Evolutionary conservation across 1,140 invertebrate species (phyloP).

Genomic region (Penaeus japonicus): DNA sequence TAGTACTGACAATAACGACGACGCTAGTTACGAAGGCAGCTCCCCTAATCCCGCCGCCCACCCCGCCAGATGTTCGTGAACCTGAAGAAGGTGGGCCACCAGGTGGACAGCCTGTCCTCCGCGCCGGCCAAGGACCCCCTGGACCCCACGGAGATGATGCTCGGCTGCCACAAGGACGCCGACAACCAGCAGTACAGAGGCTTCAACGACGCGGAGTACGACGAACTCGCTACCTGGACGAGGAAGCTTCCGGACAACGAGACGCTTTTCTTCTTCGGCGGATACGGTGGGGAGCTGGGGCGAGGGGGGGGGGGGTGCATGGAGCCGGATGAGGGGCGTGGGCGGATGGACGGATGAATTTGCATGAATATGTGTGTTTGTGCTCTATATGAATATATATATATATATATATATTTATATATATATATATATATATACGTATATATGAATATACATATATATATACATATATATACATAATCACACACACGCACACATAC

Average conservation of each 20-base stretch:
- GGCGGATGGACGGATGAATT: background rate
- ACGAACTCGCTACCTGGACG: constrained; percentile 60
- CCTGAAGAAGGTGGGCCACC: constrained; percentile 30
- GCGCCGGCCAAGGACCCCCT: constrained; percentile 8
- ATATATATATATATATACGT: too few relatives aligned
- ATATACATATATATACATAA: background rate
- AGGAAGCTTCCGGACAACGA: constrained; percentile 47
- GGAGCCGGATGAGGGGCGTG: background rate
- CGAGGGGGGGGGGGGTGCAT: too few relatives aligned
- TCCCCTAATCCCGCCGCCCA: background rate
- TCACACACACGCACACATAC: background rate
- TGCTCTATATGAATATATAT: too few relatives aligned
- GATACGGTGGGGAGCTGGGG: constrained; percentile 54
- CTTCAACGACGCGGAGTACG: constrained; percentile 56
- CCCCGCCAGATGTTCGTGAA: constrained; percentile 58
- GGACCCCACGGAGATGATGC: constrained; percentile 55
- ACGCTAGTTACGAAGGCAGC: background rate
- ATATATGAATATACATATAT: background rate
- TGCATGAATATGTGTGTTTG: too few relatives aligned
- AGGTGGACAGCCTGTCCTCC: constrained; percentile 17
- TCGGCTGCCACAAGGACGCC: constrained; percentile 58
- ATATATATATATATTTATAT: too few relatives aligned
- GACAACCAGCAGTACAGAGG: constrained; percentile 32
- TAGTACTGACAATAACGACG: too few relatives aligned
- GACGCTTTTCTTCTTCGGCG: constrained; percentile 59